Evolutionary conservation across 2,888 invertebrate genomes (phyloP), one percentile per base, ranked within the genome.

Genomic region (Branchellion lobata): DNA sequence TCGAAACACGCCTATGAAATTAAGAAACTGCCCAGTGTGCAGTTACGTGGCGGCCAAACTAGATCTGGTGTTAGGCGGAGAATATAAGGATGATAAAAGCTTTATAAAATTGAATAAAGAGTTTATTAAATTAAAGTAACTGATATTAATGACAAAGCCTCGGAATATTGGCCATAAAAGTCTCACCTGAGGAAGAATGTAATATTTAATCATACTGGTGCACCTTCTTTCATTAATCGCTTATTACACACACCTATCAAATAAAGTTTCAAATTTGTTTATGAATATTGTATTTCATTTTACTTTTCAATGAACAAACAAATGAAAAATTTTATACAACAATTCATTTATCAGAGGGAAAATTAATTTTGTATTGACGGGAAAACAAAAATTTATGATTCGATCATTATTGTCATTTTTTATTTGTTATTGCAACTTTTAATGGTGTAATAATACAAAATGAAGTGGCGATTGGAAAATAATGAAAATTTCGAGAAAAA

Each of bases 31-130:
- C n/a, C n/a, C n/a, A n/a, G n/a, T n/a, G n/a, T n/a, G n/a, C n/a
- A n/a, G n/a, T n/a, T n/a, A n/a, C n/a, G n/a, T n/a, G n/a, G n/a
- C n/a, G n/a, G n/a, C n/a, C n/a, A n/a, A n/a, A n/a, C n/a, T n/a
- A n/a, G n/a, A n/a, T n/a, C n/a, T n/a, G n/a, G n/a, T n/a, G n/a
- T n/a, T n/a, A 57, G 21, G 61, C 61, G 24, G 24, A n/a, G n/a
- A n/a, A n/a, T n/a, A 57, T 57, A 57, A 57, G 21, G n/a, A 57
- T 57, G 61, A 18, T 57, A 57, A 14, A 40, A n/a, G 61, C n/a
- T 18, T 3, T 57, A 57, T 57, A 24, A 24, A 57, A 14, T 57
- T 5, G 21, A 57, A 14, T 57, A 57, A 57, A 57, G 21, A 14
- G 61, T 14, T 57, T 24, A 57, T 57, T 57, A 57, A 57, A 24